Base-by-base conservation (phyloP, 2,797 vertebrate species). In the Rhinogobio ventralis region DNA sequence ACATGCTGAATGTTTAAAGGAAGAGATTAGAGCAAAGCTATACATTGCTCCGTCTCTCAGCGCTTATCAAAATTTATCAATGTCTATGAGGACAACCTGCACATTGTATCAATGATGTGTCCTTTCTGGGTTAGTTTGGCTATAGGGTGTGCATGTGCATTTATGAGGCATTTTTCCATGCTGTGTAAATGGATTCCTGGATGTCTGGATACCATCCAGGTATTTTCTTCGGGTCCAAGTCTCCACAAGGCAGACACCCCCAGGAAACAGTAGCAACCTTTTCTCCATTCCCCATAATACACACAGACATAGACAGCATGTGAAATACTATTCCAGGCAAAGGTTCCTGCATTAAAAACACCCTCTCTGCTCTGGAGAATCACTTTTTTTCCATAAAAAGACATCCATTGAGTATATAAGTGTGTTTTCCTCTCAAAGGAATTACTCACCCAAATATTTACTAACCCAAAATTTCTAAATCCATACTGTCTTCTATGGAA, bases 221-320 rank as follows among this genome's bases (percentile, higher is more conserved):
- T 83, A 67, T 86, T 83, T 85, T 79, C 62, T 72, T 84, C 68
- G 23, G 72, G 79, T 76, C 74, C 53, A 64, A 45, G 83, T 78
- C 73, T 82, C 72, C 55, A 20, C 82, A 69, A 81, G 36, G 36
- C 82, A 68, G 60, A 81, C 45, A 55, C 45, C 74, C 74, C 49
- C 57, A 79, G 53, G 76, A 84, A 84, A 66, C 73, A 49, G 57
- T 42, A 75, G 19, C 42, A 10, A 81, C 5, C 66, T 62, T 33
- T 46, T 83, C 10, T 78, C 13, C 11, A 30, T 25, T 30, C 6
- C 49, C 15, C 55, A 33, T 53, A 28, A 57, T 36, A 60, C 64
- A 71, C 17, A 69, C 68, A 81, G 23, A 72, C n/a, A 49, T 20
- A 14, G 9, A 73, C 28, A 49, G 60, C n/a, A 81, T 72, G 55